Evolutionary conservation across 1,140 invertebrate genomes (phyloP).

Genomic region (Cephus cinctus): DNA sequence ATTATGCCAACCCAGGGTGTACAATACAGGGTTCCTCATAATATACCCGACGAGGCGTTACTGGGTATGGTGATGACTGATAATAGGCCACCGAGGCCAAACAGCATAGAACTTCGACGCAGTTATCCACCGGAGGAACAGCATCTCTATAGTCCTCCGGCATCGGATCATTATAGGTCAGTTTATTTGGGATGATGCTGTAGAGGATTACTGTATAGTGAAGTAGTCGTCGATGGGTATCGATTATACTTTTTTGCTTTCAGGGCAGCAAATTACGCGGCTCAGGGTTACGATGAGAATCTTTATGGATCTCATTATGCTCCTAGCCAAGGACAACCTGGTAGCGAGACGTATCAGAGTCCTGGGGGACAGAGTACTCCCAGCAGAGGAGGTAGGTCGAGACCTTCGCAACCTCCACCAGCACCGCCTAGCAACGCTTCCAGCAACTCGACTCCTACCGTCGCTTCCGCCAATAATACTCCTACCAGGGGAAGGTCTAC

Average conservation of each 20-base stretch:
- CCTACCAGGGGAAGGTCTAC: conserved; percentile 69
- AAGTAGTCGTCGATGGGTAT: too few species aligned
- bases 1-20: conserved; percentile 67
- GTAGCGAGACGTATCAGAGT: conserved; percentile 52
- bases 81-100: conserved; percentile 67
- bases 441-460: conserved; percentile 68
- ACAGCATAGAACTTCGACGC: conserved; percentile 72
- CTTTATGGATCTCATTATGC: conserved; percentile 53
- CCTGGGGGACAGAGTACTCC: conserved; percentile 60
- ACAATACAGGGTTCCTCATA: conserved; percentile 47
- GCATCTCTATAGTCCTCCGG: conserved; percentile 53
- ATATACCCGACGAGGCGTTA: conserved; percentile 49
- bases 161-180: conserved; percentile 53
- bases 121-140: conserved; percentile 66
- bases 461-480: conserved; percentile 64
- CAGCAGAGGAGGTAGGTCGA: conserved; percentile 59
- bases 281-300: conserved; percentile 51
- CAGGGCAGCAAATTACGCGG: conserved; percentile 43
- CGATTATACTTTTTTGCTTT: conserved; percentile 14
- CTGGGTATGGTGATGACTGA: conserved; percentile 54
- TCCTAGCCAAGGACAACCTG: conserved; percentile 45
- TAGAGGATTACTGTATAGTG: too few species aligned
- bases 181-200: too few species aligned
- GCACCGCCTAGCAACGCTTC: conserved; percentile 73
- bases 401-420: conserved; percentile 83